A percentile compares a stretch with the other conserved stretches of the same genome.
Evolutionary conservation across 2,797 vertebrate species (phyloP).

Genomic region (Neostethus bicornis): DNA sequence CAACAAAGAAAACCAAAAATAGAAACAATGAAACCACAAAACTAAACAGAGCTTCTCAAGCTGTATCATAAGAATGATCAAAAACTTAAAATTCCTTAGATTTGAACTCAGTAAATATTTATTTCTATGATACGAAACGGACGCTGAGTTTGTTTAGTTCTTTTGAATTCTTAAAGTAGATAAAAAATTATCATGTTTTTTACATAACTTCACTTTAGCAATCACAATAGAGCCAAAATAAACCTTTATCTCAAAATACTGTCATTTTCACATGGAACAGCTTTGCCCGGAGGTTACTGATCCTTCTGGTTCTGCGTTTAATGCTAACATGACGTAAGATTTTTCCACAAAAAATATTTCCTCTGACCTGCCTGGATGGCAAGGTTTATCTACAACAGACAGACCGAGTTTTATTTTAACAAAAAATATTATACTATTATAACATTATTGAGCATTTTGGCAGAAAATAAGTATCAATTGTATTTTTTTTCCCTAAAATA

Average conservation of each 20-base stretch:
- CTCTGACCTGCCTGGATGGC: neutral
- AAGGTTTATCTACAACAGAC: constrained; percentile 5
- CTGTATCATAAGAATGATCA: neutral
- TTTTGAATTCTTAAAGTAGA: constrained; percentile 45
- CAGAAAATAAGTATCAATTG: too few species aligned
- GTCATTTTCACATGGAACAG: constrained; percentile 37
- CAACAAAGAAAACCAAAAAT: too few species aligned
- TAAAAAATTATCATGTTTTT: constrained; percentile 47
- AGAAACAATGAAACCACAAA: too few species aligned
- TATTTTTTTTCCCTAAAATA: neutral
- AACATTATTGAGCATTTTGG: too few species aligned
- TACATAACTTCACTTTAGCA: constrained; percentile 39
- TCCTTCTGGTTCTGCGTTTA: constrained; percentile 18
- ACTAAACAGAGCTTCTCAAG: neutral
- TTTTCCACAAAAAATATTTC: constrained; percentile 3
- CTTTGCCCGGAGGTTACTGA: neutral
- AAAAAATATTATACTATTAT: too few species aligned
- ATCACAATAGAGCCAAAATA: constrained; percentile 50
- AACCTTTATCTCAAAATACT: constrained; percentile 54
- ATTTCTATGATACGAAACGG: constrained; percentile 5
- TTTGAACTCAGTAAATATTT: constrained; percentile 14
- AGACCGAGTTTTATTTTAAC: neutral
- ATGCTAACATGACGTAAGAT: neutral
- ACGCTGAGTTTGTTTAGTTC: constrained; percentile 31
- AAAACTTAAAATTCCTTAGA: neutral